Conservation (phyloP, 2,113 vertebrate genomes). For the Felis catus region DNA sequence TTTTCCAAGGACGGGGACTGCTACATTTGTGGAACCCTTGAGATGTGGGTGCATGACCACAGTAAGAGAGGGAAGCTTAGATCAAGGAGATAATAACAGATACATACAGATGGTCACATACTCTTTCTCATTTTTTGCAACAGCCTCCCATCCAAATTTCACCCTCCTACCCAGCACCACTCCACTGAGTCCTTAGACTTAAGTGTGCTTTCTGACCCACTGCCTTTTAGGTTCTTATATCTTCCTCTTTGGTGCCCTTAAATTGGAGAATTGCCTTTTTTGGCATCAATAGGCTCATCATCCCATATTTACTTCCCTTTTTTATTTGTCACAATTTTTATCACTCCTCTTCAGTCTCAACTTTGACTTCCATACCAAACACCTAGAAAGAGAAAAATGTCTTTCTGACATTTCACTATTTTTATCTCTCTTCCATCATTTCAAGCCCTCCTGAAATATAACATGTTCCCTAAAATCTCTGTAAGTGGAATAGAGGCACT, state of each 20-base stretch:
- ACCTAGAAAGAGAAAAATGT: constrained; percentile 32
- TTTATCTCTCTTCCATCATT: background rate
- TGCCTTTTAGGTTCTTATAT: constrained; percentile 37
- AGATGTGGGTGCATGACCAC: background rate
- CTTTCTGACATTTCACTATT: background rate
- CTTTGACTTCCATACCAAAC: background rate
- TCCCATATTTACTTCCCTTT: constrained; percentile 42
- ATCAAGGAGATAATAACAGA: constrained; percentile 8
- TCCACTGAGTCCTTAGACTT: background rate
- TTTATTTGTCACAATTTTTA: constrained; percentile 12
- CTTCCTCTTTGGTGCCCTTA: constrained; percentile 38
- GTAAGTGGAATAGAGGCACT: background rate
- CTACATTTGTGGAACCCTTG: constrained; percentile 10
- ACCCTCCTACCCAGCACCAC: background rate
- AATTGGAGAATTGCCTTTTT: constrained; percentile 45
- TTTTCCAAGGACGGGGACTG: background rate
- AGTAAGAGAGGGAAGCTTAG: background rate
- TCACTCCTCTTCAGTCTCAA: background rate
- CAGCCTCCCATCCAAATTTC: background rate
- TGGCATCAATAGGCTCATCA: background rate
- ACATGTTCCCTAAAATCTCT: background rate
- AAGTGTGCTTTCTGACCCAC: background rate
- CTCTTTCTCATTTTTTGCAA: constrained; percentile 3
- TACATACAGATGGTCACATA: background rate
- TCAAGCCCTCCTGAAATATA: constrained; percentile 6